These are phyloP conservation scores for Gadopsis marmoratus DNA, from an alignment of 2,797 vertebrate species.

Conservation along the genomic window DNA sequence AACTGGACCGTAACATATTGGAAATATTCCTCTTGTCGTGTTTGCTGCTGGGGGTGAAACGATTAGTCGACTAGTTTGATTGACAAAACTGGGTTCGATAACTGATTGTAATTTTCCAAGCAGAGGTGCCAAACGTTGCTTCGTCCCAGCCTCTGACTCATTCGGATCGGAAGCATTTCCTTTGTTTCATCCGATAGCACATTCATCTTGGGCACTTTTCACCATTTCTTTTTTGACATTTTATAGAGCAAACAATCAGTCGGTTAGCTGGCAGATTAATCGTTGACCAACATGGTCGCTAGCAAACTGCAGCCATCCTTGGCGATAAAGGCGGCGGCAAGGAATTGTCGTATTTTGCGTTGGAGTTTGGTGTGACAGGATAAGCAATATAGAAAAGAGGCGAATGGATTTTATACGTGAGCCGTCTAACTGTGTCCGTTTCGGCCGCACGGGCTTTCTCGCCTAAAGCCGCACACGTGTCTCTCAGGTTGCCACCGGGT, in stretches of 20 bases:
- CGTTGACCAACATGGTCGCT: not conserved
- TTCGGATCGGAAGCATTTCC: not conserved
- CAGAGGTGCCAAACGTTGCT: not conserved
- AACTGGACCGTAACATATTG: not conserved
- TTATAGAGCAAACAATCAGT: not conserved
- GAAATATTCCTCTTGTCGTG: not conserved
- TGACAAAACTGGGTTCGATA: not conserved
- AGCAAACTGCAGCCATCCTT: not conserved
- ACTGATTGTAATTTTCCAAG: not conserved
- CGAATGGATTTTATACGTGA: not conserved
- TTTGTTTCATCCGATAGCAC: not conserved
- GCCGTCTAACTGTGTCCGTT: conserved; percentile 16
- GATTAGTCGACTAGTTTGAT: not conserved
- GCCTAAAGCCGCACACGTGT: conserved; percentile 48
- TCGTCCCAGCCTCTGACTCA: not conserved
- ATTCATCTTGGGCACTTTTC: not conserved
- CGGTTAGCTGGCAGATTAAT: not conserved
- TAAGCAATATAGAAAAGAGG: not conserved
- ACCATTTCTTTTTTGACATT: not conserved
- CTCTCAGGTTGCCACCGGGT: conserved; percentile 35
- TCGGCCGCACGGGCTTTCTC: conserved; percentile 48
- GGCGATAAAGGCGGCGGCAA: not conserved
- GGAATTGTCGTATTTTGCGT: not conserved
- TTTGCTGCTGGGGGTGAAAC: not conserved
- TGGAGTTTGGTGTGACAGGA: not conserved